These are phyloP conservation scores for Leptinotarsa juncta DNA, from an alignment of 2,888 invertebrate genomes.

Conservation along the genomic window DNA sequence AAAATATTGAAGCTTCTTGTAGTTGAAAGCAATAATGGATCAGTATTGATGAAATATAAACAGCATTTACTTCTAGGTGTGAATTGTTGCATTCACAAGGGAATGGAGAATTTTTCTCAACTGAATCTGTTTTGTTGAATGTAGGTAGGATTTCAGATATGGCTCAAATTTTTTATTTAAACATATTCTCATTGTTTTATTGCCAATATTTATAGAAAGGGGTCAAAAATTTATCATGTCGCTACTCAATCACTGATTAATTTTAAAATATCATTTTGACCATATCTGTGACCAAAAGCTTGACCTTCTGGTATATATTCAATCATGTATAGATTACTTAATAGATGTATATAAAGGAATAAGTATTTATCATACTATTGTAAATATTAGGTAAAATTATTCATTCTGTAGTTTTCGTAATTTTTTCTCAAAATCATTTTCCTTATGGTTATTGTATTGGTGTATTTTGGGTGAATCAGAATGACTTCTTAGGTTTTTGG, in stretches of 20 bases:
- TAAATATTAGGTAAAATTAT: background rate
- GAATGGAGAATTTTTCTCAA: background rate
- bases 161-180: background rate
- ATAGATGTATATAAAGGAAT: background rate
- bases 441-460: no score
- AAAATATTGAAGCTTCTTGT: background rate
- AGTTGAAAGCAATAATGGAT: background rate
- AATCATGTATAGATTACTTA: background rate
- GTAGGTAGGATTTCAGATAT: background rate
- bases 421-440: no score
- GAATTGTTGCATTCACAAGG: background rate
- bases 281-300: no score
- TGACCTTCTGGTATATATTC: background rate
- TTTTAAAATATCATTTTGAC: no score
- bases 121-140: background rate
- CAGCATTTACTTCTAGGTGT: background rate
- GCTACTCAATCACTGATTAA: no score
- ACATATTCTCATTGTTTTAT: background rate
- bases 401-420: no score
- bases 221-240: no score
- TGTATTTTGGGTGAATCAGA: no score
- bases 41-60: slow-evolving; percentile 1
- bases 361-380: background rate
- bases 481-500: no score
- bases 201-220: no score